Conservation (phyloP, 2,888 invertebrate genomes). For the Drosophila seclusa region DNA sequence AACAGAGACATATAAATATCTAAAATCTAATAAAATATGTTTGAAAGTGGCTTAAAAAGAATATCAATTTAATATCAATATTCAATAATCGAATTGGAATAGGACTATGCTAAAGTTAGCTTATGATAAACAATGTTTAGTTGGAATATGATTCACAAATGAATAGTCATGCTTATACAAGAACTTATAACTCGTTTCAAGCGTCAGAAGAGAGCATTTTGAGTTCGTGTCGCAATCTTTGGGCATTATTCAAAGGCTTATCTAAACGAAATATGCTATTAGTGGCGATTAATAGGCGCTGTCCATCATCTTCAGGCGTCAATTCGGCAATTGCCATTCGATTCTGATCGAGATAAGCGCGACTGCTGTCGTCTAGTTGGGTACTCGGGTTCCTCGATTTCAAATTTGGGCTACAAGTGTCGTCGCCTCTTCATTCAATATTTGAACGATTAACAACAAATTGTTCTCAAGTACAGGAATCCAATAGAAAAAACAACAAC, state of each 20-base stretch:
- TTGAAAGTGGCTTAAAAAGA: no score
- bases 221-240: slow-evolving; percentile 12
- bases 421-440: slow-evolving; percentile 55
- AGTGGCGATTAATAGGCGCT: slow-evolving; percentile 81
- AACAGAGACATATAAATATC: not conserved
- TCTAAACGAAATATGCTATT: slow-evolving; percentile 73
- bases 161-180: not conserved
- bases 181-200: not conserved
- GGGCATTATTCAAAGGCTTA: slow-evolving; percentile 52
- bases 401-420: slow-evolving; percentile 16
- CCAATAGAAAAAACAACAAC: slow-evolving; percentile 3
- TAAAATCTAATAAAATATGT: not conserved
- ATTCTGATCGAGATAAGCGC: slow-evolving; percentile 59
- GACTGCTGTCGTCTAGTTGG: slow-evolving; percentile 32
- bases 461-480: slow-evolving; percentile 48
- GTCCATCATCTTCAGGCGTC: slow-evolving; percentile 77
- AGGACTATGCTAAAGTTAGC: not conserved
- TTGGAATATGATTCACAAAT: not conserved
- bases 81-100: not conserved
- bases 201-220: slow-evolving; percentile 34
- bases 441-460: slow-evolving; percentile 63
- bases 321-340: slow-evolving; percentile 72
- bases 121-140: not conserved
- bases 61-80: not conserved
- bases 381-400: slow-evolving; percentile 7